Evolutionary conservation across 2,113 vertebrate genomes (phyloP).

Genomic region (Vidua chalybeata): DNA sequence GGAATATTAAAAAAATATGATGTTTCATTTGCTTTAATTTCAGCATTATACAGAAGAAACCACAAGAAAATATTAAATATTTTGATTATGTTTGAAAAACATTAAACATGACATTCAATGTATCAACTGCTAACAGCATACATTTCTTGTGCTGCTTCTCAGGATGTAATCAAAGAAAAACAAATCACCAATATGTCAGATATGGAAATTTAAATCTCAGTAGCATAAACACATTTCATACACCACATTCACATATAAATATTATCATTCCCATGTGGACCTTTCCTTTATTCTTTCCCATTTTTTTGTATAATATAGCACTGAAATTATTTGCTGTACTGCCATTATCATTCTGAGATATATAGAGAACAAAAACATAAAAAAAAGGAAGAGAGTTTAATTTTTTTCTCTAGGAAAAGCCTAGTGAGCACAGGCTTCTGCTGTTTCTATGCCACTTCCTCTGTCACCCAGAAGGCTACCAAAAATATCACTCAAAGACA

Average conservation of each 20-base stretch:
- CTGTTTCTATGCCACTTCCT: neutral
- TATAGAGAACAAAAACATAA: neutral
- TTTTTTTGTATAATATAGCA: neutral
- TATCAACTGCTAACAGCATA: constrained; percentile 42
- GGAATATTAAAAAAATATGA: neutral
- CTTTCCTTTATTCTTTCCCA: neutral
- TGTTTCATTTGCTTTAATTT: constrained; percentile 33
- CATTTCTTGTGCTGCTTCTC: neutral
- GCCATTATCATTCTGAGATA: neutral
- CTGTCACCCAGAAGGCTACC: neutral
- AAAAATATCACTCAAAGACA: neutral
- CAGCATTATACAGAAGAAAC: constrained; percentile 12
- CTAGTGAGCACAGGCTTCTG: neutral
- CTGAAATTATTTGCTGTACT: neutral
- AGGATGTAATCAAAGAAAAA: constrained; percentile 46
- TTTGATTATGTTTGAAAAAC: constrained; percentile 43
- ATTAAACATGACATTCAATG: constrained; percentile 44
- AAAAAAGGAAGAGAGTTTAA: neutral
- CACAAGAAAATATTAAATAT: constrained; percentile 29
- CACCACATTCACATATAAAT: constrained; percentile 32
- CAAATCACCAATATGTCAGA: constrained; percentile 41
- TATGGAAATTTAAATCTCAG: constrained; percentile 62
- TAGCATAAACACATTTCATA: constrained; percentile 8
- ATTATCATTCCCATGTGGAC: constrained; percentile 19
- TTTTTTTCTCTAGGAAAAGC: neutral